Conservation (phyloP, 2,797 vertebrate genomes). For the Channallabes apus region DNA sequence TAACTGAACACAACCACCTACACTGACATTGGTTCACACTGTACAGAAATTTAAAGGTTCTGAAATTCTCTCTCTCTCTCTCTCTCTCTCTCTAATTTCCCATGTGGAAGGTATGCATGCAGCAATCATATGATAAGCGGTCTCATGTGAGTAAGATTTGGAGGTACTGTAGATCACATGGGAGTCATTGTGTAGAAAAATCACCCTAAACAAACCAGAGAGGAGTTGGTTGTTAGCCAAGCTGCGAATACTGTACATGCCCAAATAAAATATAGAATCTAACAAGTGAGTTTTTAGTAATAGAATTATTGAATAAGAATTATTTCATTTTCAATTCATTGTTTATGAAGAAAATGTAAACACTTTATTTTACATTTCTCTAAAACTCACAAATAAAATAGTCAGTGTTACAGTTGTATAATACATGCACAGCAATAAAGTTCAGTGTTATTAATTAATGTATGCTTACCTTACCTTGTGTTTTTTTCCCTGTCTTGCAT, state of each 20-base stretch:
- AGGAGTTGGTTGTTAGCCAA: background rate
- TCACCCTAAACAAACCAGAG: constrained; percentile 56
- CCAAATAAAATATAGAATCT: background rate
- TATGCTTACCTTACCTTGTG: background rate
- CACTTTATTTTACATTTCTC: background rate
- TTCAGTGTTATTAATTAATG: background rate
- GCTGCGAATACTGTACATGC: background rate
- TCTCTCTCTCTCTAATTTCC: constrained; percentile 31
- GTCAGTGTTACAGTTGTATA: background rate
- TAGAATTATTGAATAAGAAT: background rate
- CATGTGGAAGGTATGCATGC: constrained; percentile 63
- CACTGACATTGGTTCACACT: constrained; percentile 42
- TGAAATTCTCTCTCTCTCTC: constrained; percentile 32
- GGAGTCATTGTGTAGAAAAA: constrained; percentile 59
- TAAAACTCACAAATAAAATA: background rate
- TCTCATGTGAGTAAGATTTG: constrained; percentile 72
- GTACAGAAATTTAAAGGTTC: constrained; percentile 45
- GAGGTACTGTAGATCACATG: constrained; percentile 61
- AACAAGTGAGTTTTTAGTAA: background rate
- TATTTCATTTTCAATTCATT: background rate
- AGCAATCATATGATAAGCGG: constrained; percentile 68
- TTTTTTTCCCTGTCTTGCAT: constrained; percentile 9
- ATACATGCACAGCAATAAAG: background rate
- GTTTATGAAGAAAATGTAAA: background rate
- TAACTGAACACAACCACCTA: constrained; percentile 45